Conservation (phyloP, 2,113 vertebrate species). For the Columba janthina region DNA sequence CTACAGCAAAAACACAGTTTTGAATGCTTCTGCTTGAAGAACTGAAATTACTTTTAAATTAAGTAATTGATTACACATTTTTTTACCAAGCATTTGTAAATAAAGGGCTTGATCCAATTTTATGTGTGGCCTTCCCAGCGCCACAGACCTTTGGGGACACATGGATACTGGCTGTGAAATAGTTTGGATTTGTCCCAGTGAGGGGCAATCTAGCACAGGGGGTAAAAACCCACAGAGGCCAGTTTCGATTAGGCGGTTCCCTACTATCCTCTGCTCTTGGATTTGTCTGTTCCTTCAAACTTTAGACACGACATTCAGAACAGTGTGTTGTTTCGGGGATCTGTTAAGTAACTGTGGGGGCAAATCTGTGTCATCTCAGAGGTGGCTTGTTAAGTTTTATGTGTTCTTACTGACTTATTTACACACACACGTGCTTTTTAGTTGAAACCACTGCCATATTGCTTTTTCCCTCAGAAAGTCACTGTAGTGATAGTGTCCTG, state of each 20-base stretch:
- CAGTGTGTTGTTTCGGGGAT: not conserved
- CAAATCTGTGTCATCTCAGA: constrained; percentile 7
- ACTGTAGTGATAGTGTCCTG: not conserved
- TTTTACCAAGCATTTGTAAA: not conserved
- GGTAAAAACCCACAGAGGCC: not conserved
- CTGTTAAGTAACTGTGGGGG: not conserved
- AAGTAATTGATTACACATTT: not conserved
- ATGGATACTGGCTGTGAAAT: not conserved
- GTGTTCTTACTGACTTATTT: constrained; percentile 50
- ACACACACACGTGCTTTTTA: not conserved
- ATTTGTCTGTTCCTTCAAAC: not conserved
- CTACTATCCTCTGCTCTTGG: not conserved
- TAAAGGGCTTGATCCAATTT: not conserved
- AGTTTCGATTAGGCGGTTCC: not conserved
- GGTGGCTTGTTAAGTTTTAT: constrained; percentile 44
- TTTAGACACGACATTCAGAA: not conserved
- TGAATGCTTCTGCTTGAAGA: not conserved
- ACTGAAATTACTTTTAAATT: not conserved
- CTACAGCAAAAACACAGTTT: not conserved
- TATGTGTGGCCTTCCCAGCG: not conserved
- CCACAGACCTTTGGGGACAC: not conserved
- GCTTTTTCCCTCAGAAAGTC: constrained; percentile 23
- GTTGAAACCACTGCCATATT: constrained; percentile 27
- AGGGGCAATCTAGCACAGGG: not conserved
- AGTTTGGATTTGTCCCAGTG: not conserved